Evolutionary conservation across 2,888 invertebrate genomes (phyloP), one percentile per base, ranked within the genome.

Genomic region (Eristalis tenax): DNA sequence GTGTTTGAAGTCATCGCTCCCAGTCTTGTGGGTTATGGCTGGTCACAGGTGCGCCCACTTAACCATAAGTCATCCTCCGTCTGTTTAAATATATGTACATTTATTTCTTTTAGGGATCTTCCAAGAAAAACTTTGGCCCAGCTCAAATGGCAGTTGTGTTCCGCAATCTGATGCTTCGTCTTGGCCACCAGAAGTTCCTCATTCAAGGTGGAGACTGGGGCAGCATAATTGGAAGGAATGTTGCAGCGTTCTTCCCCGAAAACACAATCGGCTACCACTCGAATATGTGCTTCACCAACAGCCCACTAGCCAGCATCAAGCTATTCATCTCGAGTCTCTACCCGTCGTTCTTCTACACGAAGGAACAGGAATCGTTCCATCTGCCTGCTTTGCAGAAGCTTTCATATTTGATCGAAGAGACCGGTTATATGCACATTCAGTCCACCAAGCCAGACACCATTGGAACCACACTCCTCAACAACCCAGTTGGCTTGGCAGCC

Each of bases 361-460:
- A 92, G 13, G 93, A 95, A 91, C 91, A 93, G 88, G 90, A 93
- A 59, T 91, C 94, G 1, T 94, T 91, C 90, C 92, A 94, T 84
- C 94, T 94, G 75, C 95, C 95, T 0, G 74, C 93, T 0, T 89
- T 90, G 1, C 82, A 90, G 0, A 91, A 90, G 15, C 78, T 92
- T 0, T 40, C 70, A 6, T 89, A 83, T 69, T 13, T 93, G 0
- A 8, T 94, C 1, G 90, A 92, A 89, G 95, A 95, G 91, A 90
- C 89, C n/a, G 95, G 95, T 1, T 95, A 96, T 89, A 91, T 96
- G 90, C 97, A 98, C 91, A 89, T 98, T 5, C 98, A 98, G 91
- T 95, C 97, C 0, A 97, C 98, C 0, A 98, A 97, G 91, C 98
- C 98, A 15, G 98, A 98, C 90, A 97, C 98, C 0, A 93, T 97